phyloP scores from a whole-genome alignment of 2,888 invertebrate species.

The Drosophila testacea region DNA sequence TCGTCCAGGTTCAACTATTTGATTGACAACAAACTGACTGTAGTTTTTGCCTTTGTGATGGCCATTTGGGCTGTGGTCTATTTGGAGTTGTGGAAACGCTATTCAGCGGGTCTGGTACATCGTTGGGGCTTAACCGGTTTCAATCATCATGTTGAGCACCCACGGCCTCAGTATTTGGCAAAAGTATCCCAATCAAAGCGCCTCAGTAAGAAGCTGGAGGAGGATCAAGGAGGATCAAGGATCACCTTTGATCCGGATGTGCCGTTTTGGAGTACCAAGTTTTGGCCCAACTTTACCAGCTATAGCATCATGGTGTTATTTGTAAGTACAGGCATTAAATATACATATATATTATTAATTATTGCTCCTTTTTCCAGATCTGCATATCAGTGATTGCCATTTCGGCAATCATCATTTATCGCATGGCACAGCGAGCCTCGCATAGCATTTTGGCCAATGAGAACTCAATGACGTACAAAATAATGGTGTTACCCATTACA shows the following conservation, averaged over 20 bases:
- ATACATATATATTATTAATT: neutral
- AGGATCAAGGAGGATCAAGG: neutral
- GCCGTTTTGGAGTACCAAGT: constrained; percentile 91
- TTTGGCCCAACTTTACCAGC: constrained; percentile 90
- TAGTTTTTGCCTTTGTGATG: constrained; percentile 92
- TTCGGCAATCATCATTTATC: constrained; percentile 91
- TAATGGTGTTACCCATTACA: constrained; percentile 90
- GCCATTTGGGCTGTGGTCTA: constrained; percentile 93
- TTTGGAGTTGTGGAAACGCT: constrained; percentile 93
- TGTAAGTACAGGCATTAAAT: constrained; percentile 59
- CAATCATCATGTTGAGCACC: constrained; percentile 90
- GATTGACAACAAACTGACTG: constrained; percentile 92
- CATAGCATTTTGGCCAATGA: constrained; percentile 86
- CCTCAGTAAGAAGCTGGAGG: constrained; percentile 14
- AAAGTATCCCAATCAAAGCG: constrained; percentile 87
- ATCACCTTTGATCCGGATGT: constrained; percentile 88
- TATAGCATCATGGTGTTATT: constrained; percentile 87
- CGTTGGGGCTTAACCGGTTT: constrained; percentile 93
- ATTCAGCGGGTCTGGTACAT: constrained; percentile 91
- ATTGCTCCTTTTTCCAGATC: constrained; percentile 85
- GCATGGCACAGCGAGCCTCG: constrained; percentile 89
- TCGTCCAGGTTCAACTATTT: constrained; percentile 91
- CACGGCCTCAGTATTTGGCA: constrained; percentile 91
- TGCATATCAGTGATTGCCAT: constrained; percentile 90
- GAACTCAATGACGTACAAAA: constrained; percentile 86